Evolutionary conservation across 2,888 invertebrate species (phyloP).

Genomic region (Hetaerina titia): DNA sequence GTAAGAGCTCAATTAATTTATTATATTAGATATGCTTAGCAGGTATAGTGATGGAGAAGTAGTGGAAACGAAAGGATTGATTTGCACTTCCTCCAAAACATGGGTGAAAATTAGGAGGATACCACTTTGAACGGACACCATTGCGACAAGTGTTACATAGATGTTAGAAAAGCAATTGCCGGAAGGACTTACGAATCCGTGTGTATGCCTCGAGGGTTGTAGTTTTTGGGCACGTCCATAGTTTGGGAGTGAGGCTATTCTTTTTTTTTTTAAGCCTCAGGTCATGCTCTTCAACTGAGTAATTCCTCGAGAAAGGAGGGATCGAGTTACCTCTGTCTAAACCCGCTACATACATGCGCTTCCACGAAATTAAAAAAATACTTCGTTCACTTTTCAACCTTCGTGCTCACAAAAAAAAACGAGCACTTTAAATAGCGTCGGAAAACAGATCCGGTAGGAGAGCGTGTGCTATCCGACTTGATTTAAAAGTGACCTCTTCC

Average conservation of each 20-base stretch:
- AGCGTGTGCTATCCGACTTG: slow-evolving; percentile 29
- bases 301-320: background rate
- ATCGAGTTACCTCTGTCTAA: background rate
- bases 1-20: no score
- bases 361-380: background rate
- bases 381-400: background rate
- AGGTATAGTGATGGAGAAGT: no score
- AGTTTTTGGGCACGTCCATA: background rate
- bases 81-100: no score
- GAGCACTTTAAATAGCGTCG: slow-evolving; percentile 3
- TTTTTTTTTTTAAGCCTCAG: background rate
- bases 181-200: background rate
- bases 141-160: background rate
- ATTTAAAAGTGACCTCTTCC: slow-evolving; percentile 13
- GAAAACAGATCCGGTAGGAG: background rate
- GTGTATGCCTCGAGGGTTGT: background rate
- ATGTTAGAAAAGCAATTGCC: background rate
- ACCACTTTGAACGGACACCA: no score
- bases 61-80: no score
- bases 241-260: background rate
- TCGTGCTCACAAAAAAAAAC: background rate
- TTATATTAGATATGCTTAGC: no score
- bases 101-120: no score
- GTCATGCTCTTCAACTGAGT: background rate
- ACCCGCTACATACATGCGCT: background rate